phyloP scores from a whole-genome alignment of 2,888 invertebrate genomes.

The Oligia latruncula region DNA sequence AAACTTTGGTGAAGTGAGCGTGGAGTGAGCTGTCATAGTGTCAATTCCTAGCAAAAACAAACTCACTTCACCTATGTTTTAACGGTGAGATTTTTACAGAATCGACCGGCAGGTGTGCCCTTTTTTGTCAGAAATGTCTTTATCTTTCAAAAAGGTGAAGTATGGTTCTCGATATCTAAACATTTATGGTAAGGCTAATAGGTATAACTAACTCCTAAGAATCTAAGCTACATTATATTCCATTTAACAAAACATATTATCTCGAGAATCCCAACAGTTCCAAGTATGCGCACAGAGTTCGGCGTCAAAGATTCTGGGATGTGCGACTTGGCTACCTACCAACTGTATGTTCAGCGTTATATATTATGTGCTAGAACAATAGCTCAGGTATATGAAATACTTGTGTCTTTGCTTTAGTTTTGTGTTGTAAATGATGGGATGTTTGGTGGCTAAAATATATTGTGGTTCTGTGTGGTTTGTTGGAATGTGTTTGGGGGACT shows the following conservation, averaged over 20 bases:
- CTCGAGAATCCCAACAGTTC: slow-evolving; percentile 31
- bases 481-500: neutral
- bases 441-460: slow-evolving; percentile 2
- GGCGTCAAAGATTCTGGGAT: slow-evolving; percentile 41
- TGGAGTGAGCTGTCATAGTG: no score
- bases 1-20: no score
- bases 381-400: slow-evolving; percentile 51
- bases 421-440: slow-evolving; percentile 25
- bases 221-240: neutral
- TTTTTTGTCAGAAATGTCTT: no score
- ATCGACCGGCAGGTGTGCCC: no score
- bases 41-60: no score
- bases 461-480: neutral
- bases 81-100: no score
- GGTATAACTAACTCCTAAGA: neutral
- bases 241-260: slow-evolving; percentile 22
- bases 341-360: slow-evolving; percentile 51
- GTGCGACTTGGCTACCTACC: slow-evolving; percentile 55
- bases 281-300: slow-evolving; percentile 30
- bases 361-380: slow-evolving; percentile 44
- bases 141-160: neutral
- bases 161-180: neutral
- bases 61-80: no score
- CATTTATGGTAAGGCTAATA: neutral
- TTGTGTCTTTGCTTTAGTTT: slow-evolving; percentile 40